Base-by-base conservation (phyloP, 2,888 invertebrate genomes). In the Smittia sp. region DNA sequence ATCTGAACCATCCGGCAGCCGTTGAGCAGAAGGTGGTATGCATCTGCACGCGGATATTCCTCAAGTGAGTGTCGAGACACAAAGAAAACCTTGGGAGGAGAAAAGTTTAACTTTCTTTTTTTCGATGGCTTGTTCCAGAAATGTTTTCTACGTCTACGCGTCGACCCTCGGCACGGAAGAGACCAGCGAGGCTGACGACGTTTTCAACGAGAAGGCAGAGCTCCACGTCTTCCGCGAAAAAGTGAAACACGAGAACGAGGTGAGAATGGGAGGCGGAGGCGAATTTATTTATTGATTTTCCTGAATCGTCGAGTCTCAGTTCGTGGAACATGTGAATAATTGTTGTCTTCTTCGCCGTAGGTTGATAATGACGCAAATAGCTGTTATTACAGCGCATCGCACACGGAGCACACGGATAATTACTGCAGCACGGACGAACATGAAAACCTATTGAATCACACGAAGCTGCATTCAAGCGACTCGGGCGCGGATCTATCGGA, bases 341-440 rank as follows among this genome's bases (percentile, higher is more conserved):
- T 32, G 32, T 32, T 32, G 32, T 32, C 9, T 7, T 63, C 58
- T 65, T 68, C 41, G n/a, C n/a, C n/a, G 3, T 32, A 74, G 72
- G 58, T 68, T 27, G 76, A 76, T 66, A 74, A 72, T 52, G 76
- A 76, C 75, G 76, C 75, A 39, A 76, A 75, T 58, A 76, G 76
- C 70, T 76, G 76, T 24, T 76, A 76, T 67, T 75, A 73, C 58
- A 76, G 76, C 74, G 76, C 76, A 74, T 75, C 75, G n/a, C 65
- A 63, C 27, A 65, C 73, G 1, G 72, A 72, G 20, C 76, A 76
- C 46, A 76, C 76, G 1, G 76, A 76, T 41, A 75, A 75, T 69
- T 76, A 76, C 73, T 75, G 72, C 25, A 75, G 75, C 25, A 76
- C 76, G 1, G 76, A 76, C 73, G 75, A 76, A 46, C 75, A 76